Conservation (phyloP, 2,113 vertebrate species). For the Leucoraja erinaceus region DNA sequence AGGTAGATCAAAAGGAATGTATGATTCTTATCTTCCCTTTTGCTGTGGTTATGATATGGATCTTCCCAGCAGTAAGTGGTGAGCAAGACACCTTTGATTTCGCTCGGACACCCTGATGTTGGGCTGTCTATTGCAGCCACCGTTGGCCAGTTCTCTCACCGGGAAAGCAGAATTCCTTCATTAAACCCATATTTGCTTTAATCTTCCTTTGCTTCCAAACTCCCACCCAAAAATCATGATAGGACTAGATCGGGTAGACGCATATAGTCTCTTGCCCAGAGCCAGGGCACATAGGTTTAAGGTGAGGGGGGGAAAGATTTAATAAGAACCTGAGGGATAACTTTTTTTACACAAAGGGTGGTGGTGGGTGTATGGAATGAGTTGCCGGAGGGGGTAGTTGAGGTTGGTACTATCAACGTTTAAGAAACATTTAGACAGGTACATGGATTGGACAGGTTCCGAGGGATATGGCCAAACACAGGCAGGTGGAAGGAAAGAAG, state of each 20-base stretch:
- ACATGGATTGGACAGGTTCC: no score
- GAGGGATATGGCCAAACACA: no score
- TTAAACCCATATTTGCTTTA: constrained; percentile 99
- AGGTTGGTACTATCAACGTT: no score
- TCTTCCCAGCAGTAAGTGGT: constrained; percentile 90
- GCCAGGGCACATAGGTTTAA: no score
- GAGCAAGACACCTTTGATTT: constrained; percentile 94
- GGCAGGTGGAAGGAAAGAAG: no score
- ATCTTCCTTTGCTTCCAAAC: constrained; percentile 80
- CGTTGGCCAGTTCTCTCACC: constrained; percentile 69
- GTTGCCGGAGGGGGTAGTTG: no score
- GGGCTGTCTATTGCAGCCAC: constrained; percentile 79
- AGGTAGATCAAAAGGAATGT: constrained; percentile 98
- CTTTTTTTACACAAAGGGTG: no score
- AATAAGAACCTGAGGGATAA: no score
- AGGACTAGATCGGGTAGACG: constrained; percentile 46
- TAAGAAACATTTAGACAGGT: no score
- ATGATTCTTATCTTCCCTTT: constrained; percentile 95
- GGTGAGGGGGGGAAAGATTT: no score
- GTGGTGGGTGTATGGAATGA: no score
- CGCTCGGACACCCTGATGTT: constrained; percentile 82
- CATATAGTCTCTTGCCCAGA: no score
- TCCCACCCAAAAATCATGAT: constrained; percentile 70
- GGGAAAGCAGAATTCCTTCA: constrained; percentile 78
- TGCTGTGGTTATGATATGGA: constrained; percentile 95